Percentiles rank a stretch among this genome's conserved stretches.
phyloP scores from a whole-genome alignment of 2,113 vertebrate species.

The Aramus guarauna region DNA sequence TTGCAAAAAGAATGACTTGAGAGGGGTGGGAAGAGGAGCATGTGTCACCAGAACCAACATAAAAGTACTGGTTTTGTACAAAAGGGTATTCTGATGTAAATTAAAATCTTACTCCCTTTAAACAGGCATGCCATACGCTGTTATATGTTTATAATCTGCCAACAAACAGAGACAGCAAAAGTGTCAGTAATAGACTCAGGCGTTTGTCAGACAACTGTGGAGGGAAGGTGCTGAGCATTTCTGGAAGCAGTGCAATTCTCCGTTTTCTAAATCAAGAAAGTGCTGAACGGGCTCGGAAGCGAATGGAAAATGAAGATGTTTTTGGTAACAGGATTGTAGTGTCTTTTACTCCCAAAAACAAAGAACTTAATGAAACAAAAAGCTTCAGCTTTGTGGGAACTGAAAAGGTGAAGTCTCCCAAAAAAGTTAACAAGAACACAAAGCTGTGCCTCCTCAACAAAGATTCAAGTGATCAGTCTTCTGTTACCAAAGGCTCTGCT shows the following conservation, averaged over 20 bases:
- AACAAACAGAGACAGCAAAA: slow-evolving; percentile 89
- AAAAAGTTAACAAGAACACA: slow-evolving; percentile 82
- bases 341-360: slow-evolving; percentile 84
- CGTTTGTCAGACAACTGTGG: slow-evolving; percentile 97
- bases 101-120: not conserved
- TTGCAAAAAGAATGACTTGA: not conserved
- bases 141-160: slow-evolving; percentile 97
- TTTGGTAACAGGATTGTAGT: slow-evolving; percentile 90
- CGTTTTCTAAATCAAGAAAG: slow-evolving; percentile 90
- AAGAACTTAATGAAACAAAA: slow-evolving; percentile 74
- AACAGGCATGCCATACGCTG: slow-evolving; percentile 89
- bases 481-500: slow-evolving; percentile 76
- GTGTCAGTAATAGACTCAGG: slow-evolving; percentile 89
- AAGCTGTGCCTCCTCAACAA: slow-evolving; percentile 80
- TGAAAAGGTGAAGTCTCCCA: slow-evolving; percentile 90
- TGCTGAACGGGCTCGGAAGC: slow-evolving; percentile 89
- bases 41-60: not conserved
- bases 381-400: slow-evolving; percentile 64
- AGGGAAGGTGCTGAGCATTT: slow-evolving; percentile 92
- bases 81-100: not conserved
- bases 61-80: not conserved
- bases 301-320: slow-evolving; percentile 98
- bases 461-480: slow-evolving; percentile 79
- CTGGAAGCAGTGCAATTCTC: slow-evolving; percentile 87
- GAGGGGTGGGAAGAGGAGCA: rapidly evolving